These are phyloP conservation scores for Dryas iulia DNA, from an alignment of 1,140 invertebrate genomes.

Conservation along the genomic window DNA sequence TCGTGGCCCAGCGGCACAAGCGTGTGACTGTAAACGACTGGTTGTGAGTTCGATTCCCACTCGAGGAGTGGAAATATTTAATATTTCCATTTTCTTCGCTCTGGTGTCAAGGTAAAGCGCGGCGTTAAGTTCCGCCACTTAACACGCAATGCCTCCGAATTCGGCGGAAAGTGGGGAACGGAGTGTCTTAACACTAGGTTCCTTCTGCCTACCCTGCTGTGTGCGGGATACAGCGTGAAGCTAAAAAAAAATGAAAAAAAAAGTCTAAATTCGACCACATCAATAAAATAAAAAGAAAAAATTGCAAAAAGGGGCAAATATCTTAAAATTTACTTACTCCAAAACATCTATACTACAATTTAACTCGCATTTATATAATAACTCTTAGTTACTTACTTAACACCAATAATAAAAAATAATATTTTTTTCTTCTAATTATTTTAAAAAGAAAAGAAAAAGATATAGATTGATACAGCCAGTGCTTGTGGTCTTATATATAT, in stretches of 20 bases:
- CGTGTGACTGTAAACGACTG: no score
- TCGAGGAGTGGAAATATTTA: no score
- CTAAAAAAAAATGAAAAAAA: not conserved
- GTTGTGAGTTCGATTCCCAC: no score
- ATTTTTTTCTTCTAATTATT: not conserved
- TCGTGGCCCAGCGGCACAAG: no score
- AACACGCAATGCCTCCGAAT: no score
- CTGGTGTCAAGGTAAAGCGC: no score
- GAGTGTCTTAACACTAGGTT: no score
- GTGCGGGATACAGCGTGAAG: no score
- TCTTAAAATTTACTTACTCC: not conserved
- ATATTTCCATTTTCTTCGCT: no score
- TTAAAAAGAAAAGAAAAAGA: not conserved
- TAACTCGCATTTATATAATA: not conserved
- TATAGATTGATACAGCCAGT: not conserved
- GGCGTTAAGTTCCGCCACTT: no score
- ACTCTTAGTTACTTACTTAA: not conserved
- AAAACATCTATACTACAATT: conserved; percentile 1
- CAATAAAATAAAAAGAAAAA: not conserved
- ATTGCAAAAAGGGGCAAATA: not conserved
- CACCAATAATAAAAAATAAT: not conserved
- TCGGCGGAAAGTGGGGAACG: no score
- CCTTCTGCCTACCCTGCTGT: no score
- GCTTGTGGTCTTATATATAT: not conserved
- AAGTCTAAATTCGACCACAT: not conserved